Conservation (phyloP, 2,888 invertebrate species). For the Lithodes maja region DNA sequence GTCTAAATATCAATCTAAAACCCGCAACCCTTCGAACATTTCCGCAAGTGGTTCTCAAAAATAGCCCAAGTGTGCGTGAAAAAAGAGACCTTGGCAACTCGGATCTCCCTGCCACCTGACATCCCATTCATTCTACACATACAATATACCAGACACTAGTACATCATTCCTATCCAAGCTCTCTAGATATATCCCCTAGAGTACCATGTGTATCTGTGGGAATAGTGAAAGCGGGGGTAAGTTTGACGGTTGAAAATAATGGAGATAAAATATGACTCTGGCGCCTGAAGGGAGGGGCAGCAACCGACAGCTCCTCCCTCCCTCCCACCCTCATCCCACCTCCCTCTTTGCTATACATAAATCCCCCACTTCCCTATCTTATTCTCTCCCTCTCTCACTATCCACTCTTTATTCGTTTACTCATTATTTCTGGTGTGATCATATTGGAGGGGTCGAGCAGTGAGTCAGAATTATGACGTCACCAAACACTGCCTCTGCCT, state of each 20-base stretch:
- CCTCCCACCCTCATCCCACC: neutral
- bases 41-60: too few relatives aligned
- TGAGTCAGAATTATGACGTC: slow-evolving; percentile 44
- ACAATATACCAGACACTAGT: neutral
- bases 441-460: slow-evolving; percentile 2
- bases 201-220: too few relatives aligned
- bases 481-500: slow-evolving; percentile 40
- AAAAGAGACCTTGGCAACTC: too few relatives aligned
- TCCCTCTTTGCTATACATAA: neutral
- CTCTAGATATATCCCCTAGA: too few relatives aligned
- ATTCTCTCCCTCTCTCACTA: neutral
- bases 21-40: too few relatives aligned
- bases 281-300: slow-evolving; percentile 59
- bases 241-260: neutral
- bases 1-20: too few relatives aligned
- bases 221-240: neutral
- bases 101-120: slow-evolving; percentile 36
- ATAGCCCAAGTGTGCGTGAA: too few relatives aligned
- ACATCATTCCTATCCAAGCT: too few relatives aligned
- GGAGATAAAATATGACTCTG: slow-evolving; percentile 24
- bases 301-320: neutral
- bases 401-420: neutral
- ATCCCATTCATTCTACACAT: slow-evolving; percentile 43
- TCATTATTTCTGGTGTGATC: neutral
- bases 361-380: neutral